Percentiles rank a stretch among this genome's conserved stretches.
These are phyloP conservation scores for Oryzias dopingdopingensis DNA, from an alignment of 2,797 vertebrate genomes.

Conservation along the genomic window DNA sequence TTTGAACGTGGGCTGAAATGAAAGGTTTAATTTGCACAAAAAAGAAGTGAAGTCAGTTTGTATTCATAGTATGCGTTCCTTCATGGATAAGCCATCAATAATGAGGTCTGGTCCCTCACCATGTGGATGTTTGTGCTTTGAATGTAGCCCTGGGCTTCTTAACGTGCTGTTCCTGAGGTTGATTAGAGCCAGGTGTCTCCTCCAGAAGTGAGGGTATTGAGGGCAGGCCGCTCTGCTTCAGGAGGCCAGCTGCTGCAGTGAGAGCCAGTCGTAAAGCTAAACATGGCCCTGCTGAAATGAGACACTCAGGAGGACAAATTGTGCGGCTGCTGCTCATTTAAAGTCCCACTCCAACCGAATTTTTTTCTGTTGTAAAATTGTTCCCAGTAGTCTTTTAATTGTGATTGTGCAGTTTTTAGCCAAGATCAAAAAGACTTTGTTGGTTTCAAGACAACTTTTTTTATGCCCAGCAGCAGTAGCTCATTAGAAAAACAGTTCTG, in stretches of 20 bases:
- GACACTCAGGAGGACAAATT: conserved; percentile 61
- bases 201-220: conserved; percentile 31
- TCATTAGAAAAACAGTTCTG: too few relatives aligned
- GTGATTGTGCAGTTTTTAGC: too few relatives aligned
- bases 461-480: too few relatives aligned
- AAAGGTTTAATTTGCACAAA: too few relatives aligned
- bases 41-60: too few relatives aligned
- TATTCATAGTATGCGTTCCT: too few relatives aligned
- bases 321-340: conserved; percentile 64
- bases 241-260: conserved; percentile 46
- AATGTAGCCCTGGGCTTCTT: conserved; percentile 49
- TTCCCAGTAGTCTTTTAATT: too few relatives aligned
- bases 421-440: too few relatives aligned
- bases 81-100: conserved; percentile 10
- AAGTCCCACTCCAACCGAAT: too few relatives aligned
- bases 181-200: conserved; percentile 71
- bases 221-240: conserved; percentile 24
- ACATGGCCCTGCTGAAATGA: conserved; percentile 61
- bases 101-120: conserved; percentile 21
- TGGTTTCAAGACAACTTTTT: too few relatives aligned
- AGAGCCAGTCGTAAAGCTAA: conserved; percentile 47
- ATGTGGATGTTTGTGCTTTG: conserved; percentile 40
- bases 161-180: conserved; percentile 59
- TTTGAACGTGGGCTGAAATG: too few relatives aligned
- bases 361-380: too few relatives aligned